These are phyloP conservation scores for Vulpes lagopus DNA, from an alignment of 2,113 vertebrate genomes.

Conservation along the genomic window DNA sequence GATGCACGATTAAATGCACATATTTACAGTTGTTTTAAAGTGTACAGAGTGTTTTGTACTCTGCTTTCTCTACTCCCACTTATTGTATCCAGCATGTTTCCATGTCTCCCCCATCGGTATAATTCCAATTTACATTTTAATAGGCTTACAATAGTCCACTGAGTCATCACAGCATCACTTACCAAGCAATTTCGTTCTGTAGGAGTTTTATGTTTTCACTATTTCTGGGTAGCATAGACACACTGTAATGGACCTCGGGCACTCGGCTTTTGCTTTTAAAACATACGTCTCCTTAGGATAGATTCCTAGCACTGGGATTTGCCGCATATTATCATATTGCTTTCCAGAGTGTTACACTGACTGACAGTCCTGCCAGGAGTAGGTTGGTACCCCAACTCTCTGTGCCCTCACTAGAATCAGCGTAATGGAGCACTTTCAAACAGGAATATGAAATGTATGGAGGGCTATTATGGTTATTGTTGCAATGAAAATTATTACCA, in stretches of 20 bases:
- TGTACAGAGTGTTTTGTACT: not conserved
- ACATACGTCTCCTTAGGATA: not conserved
- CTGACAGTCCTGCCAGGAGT: not conserved
- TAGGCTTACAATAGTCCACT: not conserved
- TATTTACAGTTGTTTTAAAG: not conserved
- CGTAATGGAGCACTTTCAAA: not conserved
- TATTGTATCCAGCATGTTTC: not conserved
- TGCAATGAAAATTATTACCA: not conserved
- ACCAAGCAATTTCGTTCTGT: not conserved
- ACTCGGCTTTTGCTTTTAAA: slow-evolving; percentile 9
- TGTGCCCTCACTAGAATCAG: not conserved
- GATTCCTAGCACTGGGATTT: slow-evolving; percentile 35
- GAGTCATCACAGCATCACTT: slow-evolving; percentile 10
- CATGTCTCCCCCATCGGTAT: not conserved
- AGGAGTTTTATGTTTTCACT: not conserved
- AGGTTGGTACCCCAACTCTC: not conserved
- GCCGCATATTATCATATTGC: not conserved
- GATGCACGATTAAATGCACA: not conserved
- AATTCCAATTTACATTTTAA: slow-evolving; percentile 60
- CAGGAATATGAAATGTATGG: not conserved
- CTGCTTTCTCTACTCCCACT: not conserved
- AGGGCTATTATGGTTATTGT: not conserved
- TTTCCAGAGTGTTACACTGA: not conserved
- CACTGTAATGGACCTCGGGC: not conserved
- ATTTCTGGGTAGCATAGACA: not conserved